Base-by-base conservation (phyloP, 2,888 invertebrate genomes). In the Hydrotaea cyrtoneurina region DNA sequence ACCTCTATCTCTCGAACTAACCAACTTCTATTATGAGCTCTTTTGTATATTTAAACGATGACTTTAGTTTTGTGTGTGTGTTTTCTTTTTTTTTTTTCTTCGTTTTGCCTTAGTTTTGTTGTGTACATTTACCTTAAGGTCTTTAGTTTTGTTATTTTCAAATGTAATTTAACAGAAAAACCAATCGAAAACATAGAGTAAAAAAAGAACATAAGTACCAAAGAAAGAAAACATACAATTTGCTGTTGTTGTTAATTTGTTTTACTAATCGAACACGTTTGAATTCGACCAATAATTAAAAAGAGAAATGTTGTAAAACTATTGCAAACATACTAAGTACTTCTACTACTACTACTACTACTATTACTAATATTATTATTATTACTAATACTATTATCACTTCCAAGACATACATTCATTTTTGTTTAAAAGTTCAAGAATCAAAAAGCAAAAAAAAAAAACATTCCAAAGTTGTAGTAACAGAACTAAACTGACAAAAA, bases 161-260 rank as follows among this genome's bases (percentile, higher is more conserved):
- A 53, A 78, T 86, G 84, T 82, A 74, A 72, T 73, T 84, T 66
- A 69, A 69, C 2, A n/a, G 2, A 69, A 13, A 19, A 3, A 23
- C 1, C 36, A 39, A 39, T 39, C 11, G 13, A 39, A 39, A 39
- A 39, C 39, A 57, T 83, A 55, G 36, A 66, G 26, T 26, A 1
- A 59, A 10, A 62, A 62, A 62, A 31, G 17, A 62, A 11, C 7
- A 26, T 11, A 57, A 59, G 39, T 39, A 39, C 39, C 31, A 57
- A 15, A 57, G 19, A 72, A 72, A 71, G 66, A 69, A 57, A 46
- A 64, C 46, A 36, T 80, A 80, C 23, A 74, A 82, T 74, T 82
- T 82, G 85, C 85, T 85, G 85, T 85, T 85, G 85, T 85, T 85
- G 85, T 85, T 82, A 85, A 80, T 71, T 77, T 74, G 71, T 77